Evolutionary conservation across 1,140 invertebrate species (phyloP), one percentile per base, ranked within the genome.

Genomic region (Episyrphus balteatus): DNA sequence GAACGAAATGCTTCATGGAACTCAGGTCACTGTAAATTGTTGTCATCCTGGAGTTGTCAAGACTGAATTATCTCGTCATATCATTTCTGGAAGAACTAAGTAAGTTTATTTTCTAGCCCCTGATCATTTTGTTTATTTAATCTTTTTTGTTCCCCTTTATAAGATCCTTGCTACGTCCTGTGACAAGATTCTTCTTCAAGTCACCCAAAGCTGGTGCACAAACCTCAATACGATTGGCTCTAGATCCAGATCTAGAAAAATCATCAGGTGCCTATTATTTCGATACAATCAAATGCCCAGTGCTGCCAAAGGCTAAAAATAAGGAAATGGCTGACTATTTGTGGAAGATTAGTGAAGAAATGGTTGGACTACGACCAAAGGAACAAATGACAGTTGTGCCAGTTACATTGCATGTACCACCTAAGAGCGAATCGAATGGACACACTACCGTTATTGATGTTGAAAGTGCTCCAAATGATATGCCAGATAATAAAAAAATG

Each of bases 161-260:
- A 31, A 51, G 47, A 42, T 56, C 40, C 45, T 21, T 72, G 3
- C 67, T 55, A 12, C 2, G 45, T 3, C 39, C 50, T 11, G 1
- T 71, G 0, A 30, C 61, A 0, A 62, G 50, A 19, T 66, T 66
- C 1, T 74, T 79, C 42, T 68, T 77, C 18, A 86, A 85, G 63
- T 74, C 69, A 11, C 73, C 76, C 0, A 73, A 75, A 51, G 74
- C 83, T 54, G 87, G 87, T 1, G 84, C 84, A 9, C 87, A 90
- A 66, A 90, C 88, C 1, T 80, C 80, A 2, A 70, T 93, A 37
- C 78, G 87, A 57, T 87, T 88, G 59, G 77, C 85, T 3, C 63
- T 89, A 1, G 81, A 85, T 61, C 81, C 51, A 68, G 80, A 59
- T 80, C 76, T 54, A 84, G 84, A 50, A 56, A 79, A 12, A 78